Conservation (phyloP, 2,797 vertebrate species). For the Chlorospingus semifuscus region DNA sequence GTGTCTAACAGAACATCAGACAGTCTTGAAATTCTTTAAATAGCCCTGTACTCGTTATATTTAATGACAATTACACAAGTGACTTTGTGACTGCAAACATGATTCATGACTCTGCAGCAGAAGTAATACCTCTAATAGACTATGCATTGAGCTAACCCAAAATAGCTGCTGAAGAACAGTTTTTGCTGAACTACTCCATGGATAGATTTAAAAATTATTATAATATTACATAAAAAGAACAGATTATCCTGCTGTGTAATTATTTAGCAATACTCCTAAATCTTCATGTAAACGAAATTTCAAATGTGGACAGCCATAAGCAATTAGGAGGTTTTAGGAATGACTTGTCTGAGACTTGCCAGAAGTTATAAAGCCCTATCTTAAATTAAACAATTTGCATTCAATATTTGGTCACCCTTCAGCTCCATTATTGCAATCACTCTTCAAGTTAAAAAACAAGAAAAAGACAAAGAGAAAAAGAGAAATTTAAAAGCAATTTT, state of each 20-base stretch:
- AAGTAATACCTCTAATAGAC: conserved; percentile 55
- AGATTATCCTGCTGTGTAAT: neutral
- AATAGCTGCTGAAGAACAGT: conserved; percentile 55
- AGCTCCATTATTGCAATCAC: neutral
- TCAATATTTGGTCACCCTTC: neutral
- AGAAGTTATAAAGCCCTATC: neutral
- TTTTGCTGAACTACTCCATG: neutral
- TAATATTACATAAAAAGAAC: neutral
- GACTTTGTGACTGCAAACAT: conserved; percentile 49
- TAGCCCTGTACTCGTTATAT: conserved; percentile 21
- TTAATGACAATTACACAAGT: conserved; percentile 48
- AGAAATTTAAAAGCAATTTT: neutral
- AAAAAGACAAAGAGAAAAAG: neutral
- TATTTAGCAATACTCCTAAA: neutral
- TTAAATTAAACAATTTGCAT: conserved; percentile 10
- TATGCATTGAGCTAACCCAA: conserved; percentile 44
- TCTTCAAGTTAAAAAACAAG: neutral
- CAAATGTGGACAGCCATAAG: neutral
- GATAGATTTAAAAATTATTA: neutral
- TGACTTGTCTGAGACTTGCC: neutral
- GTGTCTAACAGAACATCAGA: neutral
- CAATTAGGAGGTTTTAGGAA: neutral
- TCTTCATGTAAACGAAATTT: conserved; percentile 13
- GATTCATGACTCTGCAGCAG: conserved; percentile 52
- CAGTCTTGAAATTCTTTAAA: conserved; percentile 12